phyloP scores from a whole-genome alignment of 2,797 vertebrate genomes.

The Clamator glandarius region DNA sequence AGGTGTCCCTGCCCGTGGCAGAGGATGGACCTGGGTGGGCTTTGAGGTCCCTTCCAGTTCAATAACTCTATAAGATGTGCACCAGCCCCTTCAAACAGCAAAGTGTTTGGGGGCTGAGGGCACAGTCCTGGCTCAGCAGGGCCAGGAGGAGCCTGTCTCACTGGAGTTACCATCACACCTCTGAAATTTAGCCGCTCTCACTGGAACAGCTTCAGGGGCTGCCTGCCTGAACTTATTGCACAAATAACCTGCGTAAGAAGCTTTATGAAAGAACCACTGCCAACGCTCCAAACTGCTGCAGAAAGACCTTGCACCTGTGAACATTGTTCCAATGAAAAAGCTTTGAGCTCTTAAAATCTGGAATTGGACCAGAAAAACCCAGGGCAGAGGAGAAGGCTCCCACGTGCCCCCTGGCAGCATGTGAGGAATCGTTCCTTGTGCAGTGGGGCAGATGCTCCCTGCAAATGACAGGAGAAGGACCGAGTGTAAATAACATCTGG shows the following conservation, averaged over 20 bases:
- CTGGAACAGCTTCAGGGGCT: not conserved
- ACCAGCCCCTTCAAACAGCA: not conserved
- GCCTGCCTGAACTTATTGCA: not conserved
- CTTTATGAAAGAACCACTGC: not conserved
- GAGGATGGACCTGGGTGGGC: too few relatives aligned
- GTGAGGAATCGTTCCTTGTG: fast-evolving
- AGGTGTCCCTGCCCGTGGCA: too few relatives aligned
- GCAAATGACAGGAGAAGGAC: not conserved
- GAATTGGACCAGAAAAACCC: not conserved
- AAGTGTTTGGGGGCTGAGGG: not conserved
- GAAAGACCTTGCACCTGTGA: not conserved
- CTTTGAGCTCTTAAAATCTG: not conserved
- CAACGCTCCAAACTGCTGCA: not conserved
- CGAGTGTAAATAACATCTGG: not conserved
- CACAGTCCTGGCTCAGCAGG: not conserved
- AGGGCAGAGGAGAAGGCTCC: not conserved
- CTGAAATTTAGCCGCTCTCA: not conserved
- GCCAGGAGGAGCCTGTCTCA: not conserved
- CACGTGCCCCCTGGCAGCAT: fast-evolving
- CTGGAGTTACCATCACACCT: not conserved
- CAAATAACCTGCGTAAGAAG: not conserved
- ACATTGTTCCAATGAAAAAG: not conserved
- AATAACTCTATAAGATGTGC: not conserved
- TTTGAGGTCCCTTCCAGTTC: too few relatives aligned
- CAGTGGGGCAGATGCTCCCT: not conserved